Evolutionary conservation across 2,888 invertebrate genomes (phyloP), one percentile per base, ranked within the genome.

Genomic region (Napeogenes sylphis): DNA sequence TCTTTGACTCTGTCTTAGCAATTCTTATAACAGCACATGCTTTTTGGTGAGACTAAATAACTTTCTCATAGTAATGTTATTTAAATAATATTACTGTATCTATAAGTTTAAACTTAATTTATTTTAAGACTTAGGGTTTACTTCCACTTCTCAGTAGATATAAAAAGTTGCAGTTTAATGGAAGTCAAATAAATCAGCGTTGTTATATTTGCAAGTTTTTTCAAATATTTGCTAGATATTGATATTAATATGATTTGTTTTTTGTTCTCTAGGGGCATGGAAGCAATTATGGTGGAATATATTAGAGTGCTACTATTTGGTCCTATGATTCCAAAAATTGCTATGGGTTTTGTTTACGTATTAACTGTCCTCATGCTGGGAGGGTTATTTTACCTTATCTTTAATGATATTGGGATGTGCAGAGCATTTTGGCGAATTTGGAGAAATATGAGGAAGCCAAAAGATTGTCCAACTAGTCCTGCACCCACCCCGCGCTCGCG

Each of bases 381-480:
- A 71, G 79, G 78, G 68, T 76, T 80, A 76, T 94, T 95, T 74
- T 71, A 91, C 0, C 61, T 95, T 1, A 94, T 95, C 91, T 97
- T 4, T 76, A 71, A 71, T 62, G 71, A 84, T 78, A 93, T 95
- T 67, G 97, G 97, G 21, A 85, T 97, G 66, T 92, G 93, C 32
- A 73, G 83, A 45, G 92, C 94, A 0, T 91, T 95, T 59, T 94
- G 94, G 82, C 92, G 93, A 78, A 87, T 95, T 45, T 97, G 97
- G 96, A 73, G 76, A 62, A 86, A 84, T 58, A 85, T 89, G 85
- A 76, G 71, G 70, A 84, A 78, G 62, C 75, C 81, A 0, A 75
- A 70, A 61, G 64, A 62, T 33, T 42, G 8, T 21, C 46, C 21
- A 12, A 42, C 5, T 3, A 42, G 10, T 42, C 42, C 42, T 10